Percentiles rank a stretch among this genome's conserved stretches.
phyloP scores from a whole-genome alignment of 2,113 vertebrate genomes.

The Poeciliopsis prolifica region DNA sequence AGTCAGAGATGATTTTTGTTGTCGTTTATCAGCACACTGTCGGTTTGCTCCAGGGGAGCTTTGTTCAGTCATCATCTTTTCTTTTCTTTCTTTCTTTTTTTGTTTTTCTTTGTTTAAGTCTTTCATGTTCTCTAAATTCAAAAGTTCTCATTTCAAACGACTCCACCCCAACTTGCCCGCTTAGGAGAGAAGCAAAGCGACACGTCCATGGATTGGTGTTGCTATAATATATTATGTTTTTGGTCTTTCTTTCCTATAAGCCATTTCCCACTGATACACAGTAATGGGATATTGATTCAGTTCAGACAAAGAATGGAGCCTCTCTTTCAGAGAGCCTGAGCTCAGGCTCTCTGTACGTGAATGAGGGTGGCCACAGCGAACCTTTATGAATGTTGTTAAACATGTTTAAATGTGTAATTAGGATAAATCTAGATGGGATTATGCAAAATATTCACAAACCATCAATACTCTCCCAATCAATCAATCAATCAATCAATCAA shows the following conservation, averaged over 20 bases:
- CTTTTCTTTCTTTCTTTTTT: slow-evolving; percentile 48
- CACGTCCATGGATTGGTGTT: slow-evolving; percentile 28
- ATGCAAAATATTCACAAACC: not conserved
- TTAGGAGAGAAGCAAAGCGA: slow-evolving; percentile 25
- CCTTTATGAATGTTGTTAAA: not conserved
- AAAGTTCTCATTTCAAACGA: slow-evolving; percentile 50
- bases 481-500: no score
- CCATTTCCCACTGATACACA: slow-evolving; percentile 54
- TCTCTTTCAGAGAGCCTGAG: slow-evolving; percentile 43
- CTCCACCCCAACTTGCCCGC: slow-evolving; percentile 47
- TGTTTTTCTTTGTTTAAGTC: slow-evolving; percentile 35
- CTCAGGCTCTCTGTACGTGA: no score
- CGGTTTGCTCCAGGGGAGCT: slow-evolving; percentile 30
- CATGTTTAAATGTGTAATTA: not conserved
- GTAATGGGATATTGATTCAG: slow-evolving; percentile 76
- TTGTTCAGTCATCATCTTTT: slow-evolving; percentile 52
- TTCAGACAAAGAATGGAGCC: slow-evolving; percentile 41
- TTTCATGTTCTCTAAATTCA: slow-evolving; percentile 47
- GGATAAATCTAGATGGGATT: not conserved
- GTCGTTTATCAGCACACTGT: slow-evolving; percentile 14
- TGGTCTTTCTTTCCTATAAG: slow-evolving; percentile 59
- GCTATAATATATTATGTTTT: slow-evolving; percentile 60
- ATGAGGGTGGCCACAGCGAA: not conserved
- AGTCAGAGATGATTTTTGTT: slow-evolving; percentile 28
- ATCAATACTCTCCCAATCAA: not conserved